Conservation (phyloP, 2,113 vertebrate species). For the Chaenogobius annularis region DNA sequence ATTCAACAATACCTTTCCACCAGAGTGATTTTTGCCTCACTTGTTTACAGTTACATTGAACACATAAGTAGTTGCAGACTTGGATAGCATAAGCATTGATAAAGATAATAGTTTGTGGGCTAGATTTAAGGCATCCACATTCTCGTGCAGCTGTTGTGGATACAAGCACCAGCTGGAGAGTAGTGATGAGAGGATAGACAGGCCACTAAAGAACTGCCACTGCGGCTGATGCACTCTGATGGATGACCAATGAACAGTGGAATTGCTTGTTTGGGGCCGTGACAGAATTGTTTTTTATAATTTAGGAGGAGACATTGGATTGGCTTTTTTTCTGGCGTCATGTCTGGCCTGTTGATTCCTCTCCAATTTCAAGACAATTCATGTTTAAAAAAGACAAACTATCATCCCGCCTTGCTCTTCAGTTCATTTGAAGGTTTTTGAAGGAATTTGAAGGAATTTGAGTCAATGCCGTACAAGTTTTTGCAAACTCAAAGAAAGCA, state of each 20-base stretch:
- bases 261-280: constrained; percentile 33
- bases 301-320: constrained; percentile 24
- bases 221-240: constrained; percentile 41
- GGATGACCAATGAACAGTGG: constrained; percentile 31
- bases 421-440: constrained; percentile 10
- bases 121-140: constrained; percentile 20
- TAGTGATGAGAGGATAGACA: constrained; percentile 25
- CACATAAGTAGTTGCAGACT: constrained; percentile 3
- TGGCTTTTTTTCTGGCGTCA: neutral
- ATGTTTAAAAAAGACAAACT: constrained; percentile 19
- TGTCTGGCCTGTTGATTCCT: neutral
- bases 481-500: constrained; percentile 58
- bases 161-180: constrained; percentile 22
- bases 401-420: constrained; percentile 19
- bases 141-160: constrained; percentile 17
- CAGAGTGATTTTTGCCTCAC: constrained; percentile 2
- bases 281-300: constrained; percentile 42
- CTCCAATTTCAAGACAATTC: neutral
- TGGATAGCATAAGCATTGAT: neutral
- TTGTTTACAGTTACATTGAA: neutral
- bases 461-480: constrained; percentile 19
- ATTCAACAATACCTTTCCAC: neutral
- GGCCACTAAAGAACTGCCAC: constrained; percentile 39
- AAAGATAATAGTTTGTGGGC: neutral
- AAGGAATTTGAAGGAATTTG: constrained; percentile 26